phyloP scores from a whole-genome alignment of 2,113 vertebrate genomes.

The Cyanoderma ruficeps region DNA sequence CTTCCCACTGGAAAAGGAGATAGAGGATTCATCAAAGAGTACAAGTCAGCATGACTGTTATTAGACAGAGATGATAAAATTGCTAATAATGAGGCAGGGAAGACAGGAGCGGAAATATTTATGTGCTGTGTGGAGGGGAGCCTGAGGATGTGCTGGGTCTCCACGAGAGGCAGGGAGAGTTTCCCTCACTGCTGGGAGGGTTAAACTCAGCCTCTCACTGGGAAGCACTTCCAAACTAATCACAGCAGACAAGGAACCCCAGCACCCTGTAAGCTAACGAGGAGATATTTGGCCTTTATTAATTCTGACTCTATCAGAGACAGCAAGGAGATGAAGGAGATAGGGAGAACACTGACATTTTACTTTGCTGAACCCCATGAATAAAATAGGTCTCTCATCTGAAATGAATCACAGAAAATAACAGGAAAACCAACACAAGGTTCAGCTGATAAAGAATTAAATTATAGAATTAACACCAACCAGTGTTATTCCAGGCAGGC shows the following conservation, averaged over 20 bases:
- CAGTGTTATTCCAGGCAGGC: not conserved
- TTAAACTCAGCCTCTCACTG: not conserved
- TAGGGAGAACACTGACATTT: not conserved
- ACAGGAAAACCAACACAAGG: not conserved
- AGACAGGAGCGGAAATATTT: slow-evolving; percentile 5
- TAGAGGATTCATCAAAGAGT: not conserved
- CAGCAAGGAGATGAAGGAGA: not conserved
- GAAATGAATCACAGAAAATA: not conserved
- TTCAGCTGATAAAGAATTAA: not conserved
- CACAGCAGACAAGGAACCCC: not conserved
- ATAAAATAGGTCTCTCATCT: not conserved
- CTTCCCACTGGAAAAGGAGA: not conserved
- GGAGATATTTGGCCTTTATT: not conserved
- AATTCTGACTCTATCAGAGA: not conserved
- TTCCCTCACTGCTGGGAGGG: not conserved
- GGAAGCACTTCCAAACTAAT: not conserved
- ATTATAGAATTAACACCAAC: not conserved
- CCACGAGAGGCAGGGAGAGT: accelerated
- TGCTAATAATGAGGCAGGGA: slow-evolving; percentile 7
- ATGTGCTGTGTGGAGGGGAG: not conserved
- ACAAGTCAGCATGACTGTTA: not conserved
- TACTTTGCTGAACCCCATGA: not conserved
- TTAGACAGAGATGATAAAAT: slow-evolving; percentile 18
- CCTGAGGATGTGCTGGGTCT: not conserved
- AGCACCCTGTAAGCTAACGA: not conserved